Evolutionary conservation across 2,888 invertebrate species (phyloP).

Genomic region (Cantharis rustica): DNA sequence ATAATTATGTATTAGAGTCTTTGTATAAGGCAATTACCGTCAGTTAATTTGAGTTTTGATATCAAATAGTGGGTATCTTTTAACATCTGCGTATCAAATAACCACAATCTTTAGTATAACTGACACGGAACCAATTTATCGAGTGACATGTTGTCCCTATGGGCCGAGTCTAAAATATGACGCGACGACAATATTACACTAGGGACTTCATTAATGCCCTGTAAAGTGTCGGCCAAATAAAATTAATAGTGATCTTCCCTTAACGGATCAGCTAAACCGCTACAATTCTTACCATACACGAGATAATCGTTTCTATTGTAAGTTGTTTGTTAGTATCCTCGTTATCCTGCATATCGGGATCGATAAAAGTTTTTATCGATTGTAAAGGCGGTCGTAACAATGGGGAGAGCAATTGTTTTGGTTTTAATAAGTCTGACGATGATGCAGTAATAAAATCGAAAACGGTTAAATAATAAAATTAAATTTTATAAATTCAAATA

Average conservation of each 20-base stretch:
- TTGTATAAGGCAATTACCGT: slow-evolving; percentile 3
- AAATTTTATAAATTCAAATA: not conserved
- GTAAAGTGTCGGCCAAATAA: slow-evolving; percentile 58
- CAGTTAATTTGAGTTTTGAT: slow-evolving; percentile 2
- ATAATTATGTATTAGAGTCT: not conserved
- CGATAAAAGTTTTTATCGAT: not conserved
- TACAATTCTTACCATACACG: slow-evolving; percentile 17
- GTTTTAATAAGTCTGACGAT: not conserved
- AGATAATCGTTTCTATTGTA: slow-evolving; percentile 32
- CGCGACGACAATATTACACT: slow-evolving; percentile 57
- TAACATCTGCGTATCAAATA: slow-evolving; percentile 31
- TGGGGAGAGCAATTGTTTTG: not conserved
- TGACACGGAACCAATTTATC: slow-evolving; percentile 51
- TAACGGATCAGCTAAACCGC: slow-evolving; percentile 29
- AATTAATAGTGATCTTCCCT: slow-evolving; percentile 57
- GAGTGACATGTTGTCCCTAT: slow-evolving; percentile 48
- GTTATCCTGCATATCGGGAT: not conserved
- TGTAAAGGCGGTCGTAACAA: too few species aligned
- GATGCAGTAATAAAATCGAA: not conserved
- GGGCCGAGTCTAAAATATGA: slow-evolving; percentile 53
- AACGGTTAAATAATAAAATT: not conserved
- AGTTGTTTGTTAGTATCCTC: slow-evolving; percentile 12
- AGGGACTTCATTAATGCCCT: slow-evolving; percentile 59
- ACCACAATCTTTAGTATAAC: slow-evolving; percentile 30
- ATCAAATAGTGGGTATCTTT: slow-evolving; percentile 12